Evolutionary conservation across 2,888 invertebrate species (phyloP).

Genomic region (Patella caerulea): DNA sequence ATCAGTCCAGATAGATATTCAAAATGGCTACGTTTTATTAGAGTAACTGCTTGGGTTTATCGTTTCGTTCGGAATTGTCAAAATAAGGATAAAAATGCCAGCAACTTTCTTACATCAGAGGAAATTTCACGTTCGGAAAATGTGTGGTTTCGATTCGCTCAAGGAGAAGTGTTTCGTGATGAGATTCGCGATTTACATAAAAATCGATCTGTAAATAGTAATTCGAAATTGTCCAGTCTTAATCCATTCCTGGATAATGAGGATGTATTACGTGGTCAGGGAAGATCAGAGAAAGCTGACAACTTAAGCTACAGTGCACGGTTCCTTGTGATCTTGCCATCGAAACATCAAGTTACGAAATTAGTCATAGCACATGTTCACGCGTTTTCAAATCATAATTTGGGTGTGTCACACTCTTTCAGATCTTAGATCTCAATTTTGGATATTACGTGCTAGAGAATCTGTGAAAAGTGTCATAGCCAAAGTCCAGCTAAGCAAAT

Average conservation of each 20-base stretch:
- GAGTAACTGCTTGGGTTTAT: too few species aligned
- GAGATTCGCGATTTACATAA: too few species aligned
- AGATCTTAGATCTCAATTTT: conserved; percentile 20
- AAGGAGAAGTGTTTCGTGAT: background rate
- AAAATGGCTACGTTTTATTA: background rate
- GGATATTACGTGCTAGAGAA: conserved; percentile 28
- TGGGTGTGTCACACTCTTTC: conserved; percentile 26
- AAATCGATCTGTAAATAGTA: too few species aligned
- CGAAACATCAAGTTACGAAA: conserved; percentile 23
- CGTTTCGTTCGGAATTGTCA: too few species aligned
- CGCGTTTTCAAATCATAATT: conserved; percentile 10
- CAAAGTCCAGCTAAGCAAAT: too few species aligned
- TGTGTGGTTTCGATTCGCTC: background rate
- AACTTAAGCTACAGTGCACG: conserved; percentile 18
- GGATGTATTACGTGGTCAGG: conserved; percentile 11
- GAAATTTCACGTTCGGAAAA: too few species aligned
- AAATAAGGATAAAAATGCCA: too few species aligned
- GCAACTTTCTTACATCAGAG: too few species aligned
- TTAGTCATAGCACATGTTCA: conserved; percentile 11
- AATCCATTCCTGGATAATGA: conserved; percentile 1
- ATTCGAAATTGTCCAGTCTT: too few species aligned
- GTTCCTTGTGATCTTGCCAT: conserved; percentile 27
- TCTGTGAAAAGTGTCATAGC: too few species aligned
- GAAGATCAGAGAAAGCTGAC: conserved; percentile 20
- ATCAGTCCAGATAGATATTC: background rate